Percentiles rank a stretch among this genome's conserved stretches.
These are phyloP conservation scores for Oscheius myriophilus DNA, from an alignment of 2,888 invertebrate genomes.

Conservation along the genomic window DNA sequence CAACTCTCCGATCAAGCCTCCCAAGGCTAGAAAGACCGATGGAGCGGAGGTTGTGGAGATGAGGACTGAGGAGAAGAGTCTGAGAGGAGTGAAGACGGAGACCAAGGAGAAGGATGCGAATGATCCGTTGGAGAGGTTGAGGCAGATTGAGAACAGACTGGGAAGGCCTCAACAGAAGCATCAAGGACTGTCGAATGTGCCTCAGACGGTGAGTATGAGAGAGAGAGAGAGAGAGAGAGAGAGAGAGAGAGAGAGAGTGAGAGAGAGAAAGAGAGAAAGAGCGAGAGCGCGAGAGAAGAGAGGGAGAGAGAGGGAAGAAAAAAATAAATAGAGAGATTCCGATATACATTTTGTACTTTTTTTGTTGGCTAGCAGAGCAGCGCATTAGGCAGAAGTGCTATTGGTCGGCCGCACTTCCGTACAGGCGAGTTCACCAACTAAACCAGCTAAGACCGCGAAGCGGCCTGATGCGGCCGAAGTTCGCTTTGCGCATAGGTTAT, in stretches of 20 bases:
- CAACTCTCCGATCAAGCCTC: constrained; percentile 67
- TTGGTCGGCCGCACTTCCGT: too few species aligned
- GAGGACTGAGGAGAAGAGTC: constrained; percentile 63
- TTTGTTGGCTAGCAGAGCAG: too few species aligned
- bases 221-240: constrained; percentile 5
- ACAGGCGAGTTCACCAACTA: too few species aligned
- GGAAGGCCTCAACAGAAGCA: constrained; percentile 33
- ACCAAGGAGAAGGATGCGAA: constrained; percentile 38
- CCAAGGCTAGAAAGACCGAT: constrained; percentile 49
- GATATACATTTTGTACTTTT: too few species aligned
- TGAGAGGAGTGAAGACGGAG: constrained; percentile 48
- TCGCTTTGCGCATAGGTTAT: too few species aligned
- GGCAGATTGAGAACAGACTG: constrained; percentile 66
- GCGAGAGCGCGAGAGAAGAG: too few species aligned
- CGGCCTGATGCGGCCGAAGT: too few species aligned
- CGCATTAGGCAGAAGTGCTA: too few species aligned
- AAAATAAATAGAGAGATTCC: too few species aligned
- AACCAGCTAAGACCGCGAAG: too few species aligned
- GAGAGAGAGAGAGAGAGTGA: neutral
- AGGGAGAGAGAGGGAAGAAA: too few species aligned
- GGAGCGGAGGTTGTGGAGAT: constrained; percentile 53
- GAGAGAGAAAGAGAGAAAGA: neutral
- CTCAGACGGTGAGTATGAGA: constrained; percentile 21
- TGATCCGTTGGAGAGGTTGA: constrained; percentile 68
- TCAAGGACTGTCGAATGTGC: constrained; percentile 19